Conservation (phyloP, 2,797 vertebrate genomes). For the Harpagifer antarcticus region DNA sequence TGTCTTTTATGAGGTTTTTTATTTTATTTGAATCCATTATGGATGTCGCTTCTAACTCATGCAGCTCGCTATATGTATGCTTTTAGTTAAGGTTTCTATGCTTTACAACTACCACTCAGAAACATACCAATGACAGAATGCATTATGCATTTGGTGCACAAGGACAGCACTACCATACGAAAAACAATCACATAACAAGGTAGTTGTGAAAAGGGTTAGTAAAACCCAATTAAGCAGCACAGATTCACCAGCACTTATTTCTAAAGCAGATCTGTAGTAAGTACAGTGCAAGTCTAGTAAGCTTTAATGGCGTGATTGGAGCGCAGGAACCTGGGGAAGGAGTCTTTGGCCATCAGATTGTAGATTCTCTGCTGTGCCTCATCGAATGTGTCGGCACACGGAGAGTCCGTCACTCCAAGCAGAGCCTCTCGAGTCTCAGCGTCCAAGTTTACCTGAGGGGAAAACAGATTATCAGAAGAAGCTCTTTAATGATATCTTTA, state of each 20-base stretch:
- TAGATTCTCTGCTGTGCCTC: constrained; percentile 86
- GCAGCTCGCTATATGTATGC: neutral
- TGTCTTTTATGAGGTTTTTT: constrained; percentile 23
- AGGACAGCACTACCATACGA: constrained; percentile 10
- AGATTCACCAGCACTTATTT: constrained; percentile 17
- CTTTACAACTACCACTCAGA: neutral
- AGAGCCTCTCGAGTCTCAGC: constrained; percentile 84
- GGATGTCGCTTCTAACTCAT: constrained; percentile 2
- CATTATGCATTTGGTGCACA: neutral
- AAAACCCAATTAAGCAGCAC: constrained; percentile 38
- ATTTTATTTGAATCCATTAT: constrained; percentile 56
- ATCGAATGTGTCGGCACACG: constrained; percentile 74
- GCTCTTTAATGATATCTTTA: neutral
- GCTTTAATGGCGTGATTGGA: constrained; percentile 73
- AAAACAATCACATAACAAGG: constrained; percentile 13
- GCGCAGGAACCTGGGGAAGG: constrained; percentile 87
- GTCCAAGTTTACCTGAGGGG: constrained; percentile 86
- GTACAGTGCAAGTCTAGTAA: constrained; percentile 23
- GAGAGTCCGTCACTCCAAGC: constrained; percentile 70
- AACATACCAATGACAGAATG: constrained; percentile 5
- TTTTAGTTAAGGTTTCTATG: constrained; percentile 9
- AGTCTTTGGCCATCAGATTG: constrained; percentile 87
- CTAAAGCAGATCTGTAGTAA: constrained; percentile 27
- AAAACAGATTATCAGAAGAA: neutral
- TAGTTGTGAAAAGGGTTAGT: constrained; percentile 14